A percentile compares a stretch with the other conserved stretches of the same genome.
These are phyloP conservation scores for Cettia cetti DNA, from an alignment of 2,113 vertebrate genomes.

Conservation along the genomic window DNA sequence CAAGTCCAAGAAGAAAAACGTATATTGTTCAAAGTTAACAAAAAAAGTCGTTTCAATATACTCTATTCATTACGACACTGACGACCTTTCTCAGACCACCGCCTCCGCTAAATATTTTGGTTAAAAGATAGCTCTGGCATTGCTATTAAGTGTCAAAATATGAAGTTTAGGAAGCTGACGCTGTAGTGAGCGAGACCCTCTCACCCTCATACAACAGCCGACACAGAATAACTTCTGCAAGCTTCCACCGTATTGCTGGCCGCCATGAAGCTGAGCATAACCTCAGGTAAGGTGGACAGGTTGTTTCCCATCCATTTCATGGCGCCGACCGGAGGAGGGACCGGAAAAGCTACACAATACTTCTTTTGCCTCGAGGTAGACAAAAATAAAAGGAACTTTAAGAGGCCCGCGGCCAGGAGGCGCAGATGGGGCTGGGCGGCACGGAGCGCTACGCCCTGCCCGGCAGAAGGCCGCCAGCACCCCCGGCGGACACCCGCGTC, in stretches of 20 bases:
- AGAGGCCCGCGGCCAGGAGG: not conserved
- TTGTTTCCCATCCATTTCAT: not conserved
- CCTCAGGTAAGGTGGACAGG: too few relatives aligned
- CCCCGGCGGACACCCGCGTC: not conserved
- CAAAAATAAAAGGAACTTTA: fast-evolving
- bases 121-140: not conserved
- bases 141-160: not conserved
- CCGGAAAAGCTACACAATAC: not conserved
- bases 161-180: not conserved
- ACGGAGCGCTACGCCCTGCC: fast-evolving
- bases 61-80: too few relatives aligned
- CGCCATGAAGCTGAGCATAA: fast-evolving
- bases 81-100: fast-evolving
- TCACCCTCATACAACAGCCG: not conserved
- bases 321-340: fast-evolving
- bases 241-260: not conserved
- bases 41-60: too few relatives aligned
- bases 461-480: fast-evolving
- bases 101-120: fast-evolving
- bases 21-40: too few relatives aligned
- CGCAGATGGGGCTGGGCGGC: fast-evolving
- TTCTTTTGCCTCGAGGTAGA: too few relatives aligned
- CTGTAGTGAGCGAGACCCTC: not conserved
- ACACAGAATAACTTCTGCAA: not conserved
- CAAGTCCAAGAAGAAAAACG: too few relatives aligned